phyloP scores from a whole-genome alignment of 2,113 vertebrate species.

The Pseudorasbora parva region DNA sequence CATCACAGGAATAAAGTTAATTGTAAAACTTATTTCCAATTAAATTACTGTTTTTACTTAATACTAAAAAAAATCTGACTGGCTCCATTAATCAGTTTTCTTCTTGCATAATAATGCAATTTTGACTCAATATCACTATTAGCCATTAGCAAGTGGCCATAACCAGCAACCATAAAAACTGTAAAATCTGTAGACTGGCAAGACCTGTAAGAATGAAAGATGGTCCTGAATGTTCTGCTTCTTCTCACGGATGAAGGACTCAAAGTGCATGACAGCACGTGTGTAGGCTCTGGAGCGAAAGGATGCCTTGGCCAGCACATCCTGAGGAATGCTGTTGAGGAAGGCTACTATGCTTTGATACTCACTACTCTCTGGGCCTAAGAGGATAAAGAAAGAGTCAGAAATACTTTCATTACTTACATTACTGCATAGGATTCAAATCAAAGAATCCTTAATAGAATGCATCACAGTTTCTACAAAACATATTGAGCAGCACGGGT shows the following conservation, averaged over 20 bases:
- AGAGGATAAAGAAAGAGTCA: not conserved
- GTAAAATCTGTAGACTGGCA: not conserved
- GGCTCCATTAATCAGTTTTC: too few relatives aligned
- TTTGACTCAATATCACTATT: not conserved
- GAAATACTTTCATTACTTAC: not conserved
- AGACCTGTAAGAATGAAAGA: constrained; percentile 95
- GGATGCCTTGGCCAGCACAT: constrained; percentile 90
- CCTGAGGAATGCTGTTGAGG: constrained; percentile 93
- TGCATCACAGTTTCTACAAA: too few relatives aligned
- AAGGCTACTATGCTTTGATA: constrained; percentile 90
- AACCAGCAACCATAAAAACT: not conserved
- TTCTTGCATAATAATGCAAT: not conserved
- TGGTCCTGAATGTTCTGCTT: constrained; percentile 95
- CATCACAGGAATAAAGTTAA: not conserved
- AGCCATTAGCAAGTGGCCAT: not conserved
- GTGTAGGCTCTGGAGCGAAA: constrained; percentile 97
- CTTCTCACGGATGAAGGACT: constrained; percentile 92
- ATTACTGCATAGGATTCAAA: too few relatives aligned
- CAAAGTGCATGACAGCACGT: constrained; percentile 97
- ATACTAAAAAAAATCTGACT: too few relatives aligned
- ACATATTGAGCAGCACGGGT: too few relatives aligned
- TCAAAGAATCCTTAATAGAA: too few relatives aligned
- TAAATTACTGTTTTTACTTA: not conserved
- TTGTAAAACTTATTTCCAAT: not conserved
- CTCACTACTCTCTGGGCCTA: constrained; percentile 78